A percentile compares a stretch with the other conserved stretches of the same genome.
Conservation (phyloP, 2,888 invertebrate species). For the Chrysolina oricalcia region DNA sequence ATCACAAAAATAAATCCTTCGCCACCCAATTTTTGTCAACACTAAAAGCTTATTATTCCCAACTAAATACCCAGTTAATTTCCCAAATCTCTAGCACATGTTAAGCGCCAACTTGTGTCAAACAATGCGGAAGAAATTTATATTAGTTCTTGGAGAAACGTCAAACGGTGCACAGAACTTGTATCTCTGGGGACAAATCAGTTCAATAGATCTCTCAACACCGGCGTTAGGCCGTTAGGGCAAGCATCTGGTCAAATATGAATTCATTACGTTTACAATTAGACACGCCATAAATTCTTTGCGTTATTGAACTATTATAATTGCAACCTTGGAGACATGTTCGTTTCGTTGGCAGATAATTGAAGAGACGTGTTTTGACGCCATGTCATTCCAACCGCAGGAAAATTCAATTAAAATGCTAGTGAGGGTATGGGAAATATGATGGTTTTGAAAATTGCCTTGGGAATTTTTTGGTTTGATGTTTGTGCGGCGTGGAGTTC, state of each 20-base stretch:
- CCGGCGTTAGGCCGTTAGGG: constrained; percentile 17
- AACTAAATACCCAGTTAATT: constrained; percentile 42
- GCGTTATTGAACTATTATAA: constrained; percentile 18
- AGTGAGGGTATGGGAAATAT: background rate
- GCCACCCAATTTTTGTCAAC: constrained; percentile 21
- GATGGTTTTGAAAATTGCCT: background rate
- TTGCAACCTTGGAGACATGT: constrained; percentile 15
- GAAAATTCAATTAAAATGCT: constrained; percentile 3
- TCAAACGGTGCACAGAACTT: constrained; percentile 26
- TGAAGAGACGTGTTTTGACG: constrained; percentile 18
- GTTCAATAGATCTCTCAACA: constrained; percentile 39
- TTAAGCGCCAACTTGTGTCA: constrained; percentile 50
- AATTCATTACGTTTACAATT: constrained; percentile 24
- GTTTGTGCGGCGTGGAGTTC: background rate
- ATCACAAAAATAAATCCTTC: constrained; percentile 22
- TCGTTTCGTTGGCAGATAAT: constrained; percentile 22
- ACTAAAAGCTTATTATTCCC: constrained; percentile 18
- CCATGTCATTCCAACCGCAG: background rate
- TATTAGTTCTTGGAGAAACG: constrained; percentile 31
- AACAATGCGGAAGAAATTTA: constrained; percentile 31
- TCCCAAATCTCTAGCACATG: constrained; percentile 47
- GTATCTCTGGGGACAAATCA: constrained; percentile 15
- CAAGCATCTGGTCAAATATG: constrained; percentile 39
- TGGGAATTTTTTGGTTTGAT: background rate
- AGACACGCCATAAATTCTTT: constrained; percentile 18